These are phyloP conservation scores for Adelosebastes latens DNA, from an alignment of 2,797 vertebrate genomes.

Conservation along the genomic window DNA sequence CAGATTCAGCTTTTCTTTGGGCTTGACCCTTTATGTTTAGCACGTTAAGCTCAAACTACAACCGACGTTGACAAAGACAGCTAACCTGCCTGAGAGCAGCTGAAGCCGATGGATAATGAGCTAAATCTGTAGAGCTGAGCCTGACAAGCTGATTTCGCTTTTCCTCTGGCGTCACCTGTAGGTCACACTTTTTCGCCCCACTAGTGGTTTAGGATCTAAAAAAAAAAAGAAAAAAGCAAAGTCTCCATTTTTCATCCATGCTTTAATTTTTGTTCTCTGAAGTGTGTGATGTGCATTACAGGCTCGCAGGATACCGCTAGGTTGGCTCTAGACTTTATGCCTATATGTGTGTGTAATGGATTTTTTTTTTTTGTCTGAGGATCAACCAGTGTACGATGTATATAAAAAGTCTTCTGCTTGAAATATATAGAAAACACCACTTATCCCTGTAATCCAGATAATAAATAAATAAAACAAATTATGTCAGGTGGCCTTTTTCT, in stretches of 20 bases:
- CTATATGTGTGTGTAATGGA: neutral
- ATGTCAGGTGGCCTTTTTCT: conserved; percentile 2
- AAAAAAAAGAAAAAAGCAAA: neutral
- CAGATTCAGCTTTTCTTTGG: neutral
- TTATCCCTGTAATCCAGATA: conserved; percentile 10
- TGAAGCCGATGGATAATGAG: neutral
- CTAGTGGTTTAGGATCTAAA: conserved; percentile 10
- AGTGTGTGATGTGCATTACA: neutral
- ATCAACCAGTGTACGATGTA: conserved; percentile 7
- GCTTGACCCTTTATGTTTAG: neutral
- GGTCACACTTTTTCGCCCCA: neutral
- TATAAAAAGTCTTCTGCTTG: conserved; percentile 16
- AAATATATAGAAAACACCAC: conserved; percentile 13
- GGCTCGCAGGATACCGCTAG: neutral
- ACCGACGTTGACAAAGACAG: conserved; percentile 8
- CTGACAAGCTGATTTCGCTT: neutral
- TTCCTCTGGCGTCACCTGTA: neutral
- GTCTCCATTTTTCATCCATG: neutral
- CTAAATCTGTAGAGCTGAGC: neutral
- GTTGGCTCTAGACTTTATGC: neutral
- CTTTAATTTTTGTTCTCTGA: neutral
- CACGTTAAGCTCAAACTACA: conserved; percentile 9
- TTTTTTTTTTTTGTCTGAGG: neutral
- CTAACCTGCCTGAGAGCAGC: conserved; percentile 19
- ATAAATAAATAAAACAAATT: neutral